These are phyloP conservation scores for Zeus faber DNA, from an alignment of 2,113 vertebrate species.

Conservation along the genomic window DNA sequence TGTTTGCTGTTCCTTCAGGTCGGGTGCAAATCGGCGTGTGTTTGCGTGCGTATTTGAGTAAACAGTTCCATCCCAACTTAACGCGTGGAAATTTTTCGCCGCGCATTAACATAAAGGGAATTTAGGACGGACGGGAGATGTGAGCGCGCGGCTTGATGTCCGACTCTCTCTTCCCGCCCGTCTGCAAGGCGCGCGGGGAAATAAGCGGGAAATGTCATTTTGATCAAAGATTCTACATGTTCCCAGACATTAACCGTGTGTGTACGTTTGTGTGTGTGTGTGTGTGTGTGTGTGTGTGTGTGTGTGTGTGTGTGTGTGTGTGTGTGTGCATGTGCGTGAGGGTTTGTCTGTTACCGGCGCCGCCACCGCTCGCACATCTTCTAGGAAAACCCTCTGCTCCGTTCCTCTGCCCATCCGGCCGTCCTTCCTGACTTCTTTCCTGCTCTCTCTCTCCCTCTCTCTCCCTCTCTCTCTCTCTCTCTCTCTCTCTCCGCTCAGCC, in stretches of 20 bases:
- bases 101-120: too few relatives aligned
- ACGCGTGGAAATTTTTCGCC: too few relatives aligned
- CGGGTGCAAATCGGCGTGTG: background rate
- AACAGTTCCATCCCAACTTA: background rate
- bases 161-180: too few relatives aligned
- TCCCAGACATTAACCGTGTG: background rate
- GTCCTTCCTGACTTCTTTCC: constrained; percentile 11
- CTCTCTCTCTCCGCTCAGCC: constrained; percentile 24
- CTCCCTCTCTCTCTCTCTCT: constrained; percentile 7
- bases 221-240: too few relatives aligned
- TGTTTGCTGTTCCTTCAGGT: constrained; percentile 2
- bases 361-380: too few relatives aligned
- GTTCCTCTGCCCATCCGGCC: constrained; percentile 9
- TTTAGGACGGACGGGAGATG: too few relatives aligned
- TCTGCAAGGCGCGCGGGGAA: too few relatives aligned
- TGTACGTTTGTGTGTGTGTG: background rate
- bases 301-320: background rate
- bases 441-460: constrained; percentile 6
- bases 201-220: too few relatives aligned
- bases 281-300: constrained; percentile 2
- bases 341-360: too few relatives aligned
- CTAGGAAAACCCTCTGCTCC: constrained; percentile 16
- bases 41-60: constrained; percentile 14
- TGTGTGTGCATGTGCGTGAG: background rate
- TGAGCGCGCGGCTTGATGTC: too few relatives aligned